These are phyloP conservation scores for Antedon mediterranea DNA, from an alignment of 53 echinoderm and acorn worm genomes.

Conservation along the genomic window DNA sequence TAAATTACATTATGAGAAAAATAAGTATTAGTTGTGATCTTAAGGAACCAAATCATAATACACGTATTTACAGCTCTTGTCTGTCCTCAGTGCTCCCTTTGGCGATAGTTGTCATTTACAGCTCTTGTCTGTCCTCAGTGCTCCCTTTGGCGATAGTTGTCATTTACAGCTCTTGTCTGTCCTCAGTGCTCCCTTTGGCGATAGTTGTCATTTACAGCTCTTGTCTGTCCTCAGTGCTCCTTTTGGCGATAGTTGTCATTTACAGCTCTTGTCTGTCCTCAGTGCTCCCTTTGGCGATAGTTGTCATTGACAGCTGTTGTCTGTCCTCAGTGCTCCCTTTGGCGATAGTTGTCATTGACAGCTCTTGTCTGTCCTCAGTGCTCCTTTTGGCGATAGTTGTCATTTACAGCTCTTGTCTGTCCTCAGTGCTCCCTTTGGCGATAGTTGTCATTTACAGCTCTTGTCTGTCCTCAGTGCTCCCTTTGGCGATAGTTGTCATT, in stretches of 20 bases:
- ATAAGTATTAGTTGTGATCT: no score
- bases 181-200: no score
- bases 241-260: conserved; percentile 25
- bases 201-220: conserved; percentile 14
- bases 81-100: no score
- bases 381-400: conserved; percentile 23
- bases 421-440: no score
- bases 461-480: no score
- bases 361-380: neutral
- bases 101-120: conserved; percentile 20
- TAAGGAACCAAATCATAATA: no score
- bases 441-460: conserved; percentile 14
- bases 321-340: no score
- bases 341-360: conserved; percentile 20
- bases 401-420: neutral
- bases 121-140: neutral
- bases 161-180: neutral
- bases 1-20: no score
- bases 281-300: no score
- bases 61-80: neutral
- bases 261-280: neutral
- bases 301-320: conserved; percentile 10
- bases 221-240: no score
- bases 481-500: conserved; percentile 25
- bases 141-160: conserved; percentile 23